Evolutionary conservation across 2,888 invertebrate species (phyloP), one percentile per base, ranked within the genome.

Genomic region (Camponotus fellah): DNA sequence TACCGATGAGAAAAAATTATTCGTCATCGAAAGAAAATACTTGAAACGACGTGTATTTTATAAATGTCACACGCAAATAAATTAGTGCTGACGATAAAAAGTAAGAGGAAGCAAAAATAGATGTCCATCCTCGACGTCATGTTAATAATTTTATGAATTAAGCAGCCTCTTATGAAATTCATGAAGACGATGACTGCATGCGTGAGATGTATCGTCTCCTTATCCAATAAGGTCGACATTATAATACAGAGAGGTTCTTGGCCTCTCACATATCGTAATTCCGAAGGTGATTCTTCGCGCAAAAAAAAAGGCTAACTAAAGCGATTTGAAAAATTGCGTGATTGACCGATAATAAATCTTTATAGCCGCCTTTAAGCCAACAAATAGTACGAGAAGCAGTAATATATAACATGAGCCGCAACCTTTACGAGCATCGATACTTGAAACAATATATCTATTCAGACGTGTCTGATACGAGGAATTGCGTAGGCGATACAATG

Each of bases 81-180:
- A 62, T 62, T 62, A 32, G 84, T 83, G 76, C 49, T 75, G 6
- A 26, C 71, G 62, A 85, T 69, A 87, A 80, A 69, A 62, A 84
- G 43, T 12, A 37, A 60, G 74, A 81, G 53, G 65, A 65, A 34
- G 77, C 56, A 46, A 46, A 12, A 46, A 79, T 58, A 49, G 58
- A 81, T 85, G 84, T 26, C 85, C 79, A 79, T 84, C 87, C 43
- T 80, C 82, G 84, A 85, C 82, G 83, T 83, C 87, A 77, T 81
- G 82, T 82, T 87, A 88, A 90, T 89, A 86, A 83, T 86, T 88
- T 88, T 87, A 88, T 86, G 86, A 87, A 91, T 91, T 90, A 72
- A 60, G 43, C 81, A 66, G 84, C 58, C 90, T 82, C 87, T 91
- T 88, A 89, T 88, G 86, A 90, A 91, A 92, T 92, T 90, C 87